Percentiles rank a stretch among this genome's conserved stretches.
phyloP scores from a whole-genome alignment of 2,113 vertebrate genomes.

The Actinemys pallida region DNA sequence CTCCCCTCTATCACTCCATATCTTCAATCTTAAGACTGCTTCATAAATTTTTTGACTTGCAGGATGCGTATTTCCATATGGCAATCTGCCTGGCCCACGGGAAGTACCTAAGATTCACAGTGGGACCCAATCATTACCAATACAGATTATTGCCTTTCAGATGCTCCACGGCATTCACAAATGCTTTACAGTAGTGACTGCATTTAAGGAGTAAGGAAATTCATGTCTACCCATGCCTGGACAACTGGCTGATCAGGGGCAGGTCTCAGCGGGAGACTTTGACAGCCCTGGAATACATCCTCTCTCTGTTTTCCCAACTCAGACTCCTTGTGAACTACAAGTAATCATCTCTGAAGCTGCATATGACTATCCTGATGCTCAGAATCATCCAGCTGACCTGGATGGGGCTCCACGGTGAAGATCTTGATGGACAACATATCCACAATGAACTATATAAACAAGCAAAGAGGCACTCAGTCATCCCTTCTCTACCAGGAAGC shows the following conservation, averaged over 20 bases:
- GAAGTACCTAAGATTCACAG: not conserved
- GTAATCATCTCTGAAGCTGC: not conserved
- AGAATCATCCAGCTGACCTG: too few species aligned
- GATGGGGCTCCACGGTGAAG: too few species aligned
- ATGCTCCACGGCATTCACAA: not conserved
- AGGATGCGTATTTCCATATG: not conserved
- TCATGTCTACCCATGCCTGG: not conserved
- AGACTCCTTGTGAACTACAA: not conserved
- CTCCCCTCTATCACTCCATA: accelerated
- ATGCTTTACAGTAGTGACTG: accelerated
- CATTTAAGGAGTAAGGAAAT: not conserved
- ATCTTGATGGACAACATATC: too few species aligned
- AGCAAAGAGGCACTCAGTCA: too few species aligned
- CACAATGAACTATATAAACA: too few species aligned
- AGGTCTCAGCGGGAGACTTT: not conserved
- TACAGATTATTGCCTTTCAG: not conserved
- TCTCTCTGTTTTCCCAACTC: not conserved
- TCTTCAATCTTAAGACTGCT: not conserved
- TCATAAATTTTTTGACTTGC: not conserved
- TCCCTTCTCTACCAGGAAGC: too few species aligned
- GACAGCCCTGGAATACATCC: not conserved
- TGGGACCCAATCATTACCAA: not conserved
- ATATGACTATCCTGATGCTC: too few species aligned
- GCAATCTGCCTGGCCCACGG: not conserved
- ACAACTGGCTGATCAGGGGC: not conserved